Evolutionary conservation across 1,140 invertebrate species (phyloP), one percentile per base, ranked within the genome.

Genomic region (Diprion similis): DNA sequence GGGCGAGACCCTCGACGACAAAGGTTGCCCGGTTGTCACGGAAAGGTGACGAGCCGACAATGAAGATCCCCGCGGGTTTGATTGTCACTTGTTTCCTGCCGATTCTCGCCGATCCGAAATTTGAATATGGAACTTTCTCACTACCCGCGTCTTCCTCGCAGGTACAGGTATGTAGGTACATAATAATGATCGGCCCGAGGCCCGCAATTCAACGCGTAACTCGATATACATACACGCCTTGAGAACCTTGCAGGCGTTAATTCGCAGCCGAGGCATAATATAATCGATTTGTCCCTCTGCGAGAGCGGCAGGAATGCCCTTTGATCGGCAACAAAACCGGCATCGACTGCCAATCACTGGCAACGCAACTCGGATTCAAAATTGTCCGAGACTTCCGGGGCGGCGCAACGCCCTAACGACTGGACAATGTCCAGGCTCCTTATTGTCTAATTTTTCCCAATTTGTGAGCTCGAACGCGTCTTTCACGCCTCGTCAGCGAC

Each of bases 71-170:
- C 80, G 71, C 77, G 76, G 78, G 78, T 78, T 79, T 83, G 84
- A 87, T 86, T 87, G 85, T 87, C 84, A 86, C 84, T 86, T 84
- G 85, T 86, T 86, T 84, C 84, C 82, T 84, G 82, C 75, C 79
- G 66, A 81, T 81, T 79, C 76, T 77, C 73, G 37, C 69, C 46
- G 67, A 59, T 59, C n/a, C 51, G n/a, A 59, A 59, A 59, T 59
- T 59, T 59, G 51, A 59, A 59, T 59, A 59, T 59, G 51, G 51
- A 59, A 15, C 64, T 51, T 18, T 11, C 11, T 13, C 13, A 19
- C 13, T 11, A 18, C 19, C 11, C 19, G 11, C 15, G 66, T 11
- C 18, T 17, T 68, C 17, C 59, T 15, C 59, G 17, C 17, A 15
- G 13, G n/a, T 10, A 59, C n/a, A n/a, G 51, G 59, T 64, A 64